These are phyloP conservation scores for Notospermus geniculatus DNA, from an alignment of 1,140 invertebrate genomes.

Conservation along the genomic window DNA sequence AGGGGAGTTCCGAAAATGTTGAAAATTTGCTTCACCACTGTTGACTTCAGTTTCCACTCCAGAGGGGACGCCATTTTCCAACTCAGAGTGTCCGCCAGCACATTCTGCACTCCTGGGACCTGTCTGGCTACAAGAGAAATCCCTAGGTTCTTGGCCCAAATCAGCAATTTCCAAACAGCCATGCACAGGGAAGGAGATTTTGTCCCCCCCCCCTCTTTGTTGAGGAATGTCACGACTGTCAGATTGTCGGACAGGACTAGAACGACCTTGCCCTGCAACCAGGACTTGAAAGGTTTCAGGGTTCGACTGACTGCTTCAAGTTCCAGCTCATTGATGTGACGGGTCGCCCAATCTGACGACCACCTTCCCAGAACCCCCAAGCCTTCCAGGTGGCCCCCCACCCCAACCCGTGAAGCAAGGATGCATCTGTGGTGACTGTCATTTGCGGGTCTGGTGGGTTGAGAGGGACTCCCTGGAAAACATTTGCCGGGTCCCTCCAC, in stretches of 20 bases:
- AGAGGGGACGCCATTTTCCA: background rate
- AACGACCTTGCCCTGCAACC: background rate
- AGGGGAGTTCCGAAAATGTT: background rate
- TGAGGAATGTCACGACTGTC: background rate
- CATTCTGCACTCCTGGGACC: background rate
- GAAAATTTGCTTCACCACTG: background rate
- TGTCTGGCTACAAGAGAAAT: background rate
- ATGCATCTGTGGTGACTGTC: slow-evolving; percentile 18
- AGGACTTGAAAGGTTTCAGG: background rate
- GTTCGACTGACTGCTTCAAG: background rate
- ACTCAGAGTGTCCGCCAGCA: background rate
- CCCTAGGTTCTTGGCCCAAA: background rate
- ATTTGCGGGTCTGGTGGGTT: no score
- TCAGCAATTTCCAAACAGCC: background rate
- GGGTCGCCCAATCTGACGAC: background rate
- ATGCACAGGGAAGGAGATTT: background rate
- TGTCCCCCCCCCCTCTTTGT: background rate
- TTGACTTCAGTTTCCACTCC: background rate
- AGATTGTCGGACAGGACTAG: background rate
- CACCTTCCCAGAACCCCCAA: background rate
- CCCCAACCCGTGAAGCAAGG: slow-evolving; percentile 17
- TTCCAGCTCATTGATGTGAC: background rate
- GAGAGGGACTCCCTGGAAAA: background rate
- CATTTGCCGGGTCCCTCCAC: slow-evolving; percentile 12
- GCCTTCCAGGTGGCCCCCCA: slow-evolving; percentile 11